phyloP scores from a whole-genome alignment of 2,113 vertebrate genomes.

The Peromyscus maniculatus region DNA sequence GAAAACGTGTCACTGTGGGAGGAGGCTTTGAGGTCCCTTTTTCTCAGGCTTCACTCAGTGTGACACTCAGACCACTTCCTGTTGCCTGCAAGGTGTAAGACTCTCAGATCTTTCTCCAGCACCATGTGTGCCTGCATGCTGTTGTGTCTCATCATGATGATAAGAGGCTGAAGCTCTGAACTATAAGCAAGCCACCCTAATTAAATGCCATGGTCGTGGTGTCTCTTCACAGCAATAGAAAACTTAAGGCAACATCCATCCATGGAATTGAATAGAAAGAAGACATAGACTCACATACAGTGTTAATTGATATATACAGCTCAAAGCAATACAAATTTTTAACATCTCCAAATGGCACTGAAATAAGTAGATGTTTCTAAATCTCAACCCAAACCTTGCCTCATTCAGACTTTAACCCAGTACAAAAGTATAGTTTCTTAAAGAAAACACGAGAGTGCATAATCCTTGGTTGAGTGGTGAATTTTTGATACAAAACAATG shows the following conservation, averaged over 20 bases:
- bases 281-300: not conserved
- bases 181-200: too few species aligned
- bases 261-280: not conserved
- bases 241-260: not conserved
- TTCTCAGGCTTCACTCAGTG: too few species aligned
- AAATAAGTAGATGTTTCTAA: not conserved
- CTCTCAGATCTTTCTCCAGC: too few species aligned
- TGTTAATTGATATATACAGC: not conserved
- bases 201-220: too few species aligned
- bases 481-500: not conserved
- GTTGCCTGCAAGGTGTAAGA: too few species aligned
- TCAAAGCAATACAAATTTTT: not conserved
- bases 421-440: not conserved
- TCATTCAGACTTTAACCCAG: not conserved
- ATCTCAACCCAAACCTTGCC: not conserved
- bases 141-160: too few species aligned
- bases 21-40: too few species aligned
- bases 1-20: too few species aligned
- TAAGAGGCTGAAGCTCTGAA: too few species aligned
- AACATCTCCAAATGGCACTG: not conserved
- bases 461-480: not conserved
- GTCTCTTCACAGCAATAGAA: too few species aligned
- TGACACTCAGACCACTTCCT: too few species aligned
- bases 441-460: not conserved
- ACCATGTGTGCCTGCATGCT: too few species aligned